phyloP scores from a whole-genome alignment of 2,113 vertebrate genomes.

The Vidua macroura region DNA sequence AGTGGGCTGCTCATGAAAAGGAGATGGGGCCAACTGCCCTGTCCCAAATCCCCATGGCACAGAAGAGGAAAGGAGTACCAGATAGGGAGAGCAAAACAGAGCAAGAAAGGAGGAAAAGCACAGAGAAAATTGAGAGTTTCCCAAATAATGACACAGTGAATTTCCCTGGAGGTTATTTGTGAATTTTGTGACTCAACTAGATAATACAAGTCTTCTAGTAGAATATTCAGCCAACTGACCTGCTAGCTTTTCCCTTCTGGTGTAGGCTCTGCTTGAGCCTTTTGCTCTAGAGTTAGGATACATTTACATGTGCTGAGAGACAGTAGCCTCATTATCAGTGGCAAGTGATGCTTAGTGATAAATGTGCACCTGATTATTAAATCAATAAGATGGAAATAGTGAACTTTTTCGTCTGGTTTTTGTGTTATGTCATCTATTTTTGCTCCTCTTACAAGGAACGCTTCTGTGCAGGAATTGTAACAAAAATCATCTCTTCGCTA shows the following conservation, averaged over 20 bases:
- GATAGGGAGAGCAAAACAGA: neutral
- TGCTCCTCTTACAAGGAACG: neutral
- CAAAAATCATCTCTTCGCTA: neutral
- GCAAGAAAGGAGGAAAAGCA: neutral
- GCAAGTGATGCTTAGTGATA: neutral
- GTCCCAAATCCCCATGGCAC: neutral
- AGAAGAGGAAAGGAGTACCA: neutral
- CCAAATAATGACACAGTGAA: neutral
- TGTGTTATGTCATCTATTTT: neutral
- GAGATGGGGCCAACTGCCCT: neutral
- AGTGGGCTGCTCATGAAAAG: neutral
- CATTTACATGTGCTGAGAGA: neutral
- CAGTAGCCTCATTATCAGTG: neutral
- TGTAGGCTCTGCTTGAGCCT: neutral
- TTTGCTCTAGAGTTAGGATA: neutral
- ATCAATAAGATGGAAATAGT: neutral
- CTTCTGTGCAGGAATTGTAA: neutral
- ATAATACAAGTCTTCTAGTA: neutral
- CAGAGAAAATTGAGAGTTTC: neutral
- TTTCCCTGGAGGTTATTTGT: neutral
- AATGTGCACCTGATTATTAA: neutral
- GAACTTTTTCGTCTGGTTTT: neutral
- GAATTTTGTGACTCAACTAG: neutral
- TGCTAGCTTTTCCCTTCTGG: neutral
- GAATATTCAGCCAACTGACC: neutral